Percentiles rank a stretch among this genome's conserved stretches.
These are phyloP conservation scores for Phyto melanocephala DNA, from an alignment of 2,888 invertebrate genomes.

Conservation along the genomic window DNA sequence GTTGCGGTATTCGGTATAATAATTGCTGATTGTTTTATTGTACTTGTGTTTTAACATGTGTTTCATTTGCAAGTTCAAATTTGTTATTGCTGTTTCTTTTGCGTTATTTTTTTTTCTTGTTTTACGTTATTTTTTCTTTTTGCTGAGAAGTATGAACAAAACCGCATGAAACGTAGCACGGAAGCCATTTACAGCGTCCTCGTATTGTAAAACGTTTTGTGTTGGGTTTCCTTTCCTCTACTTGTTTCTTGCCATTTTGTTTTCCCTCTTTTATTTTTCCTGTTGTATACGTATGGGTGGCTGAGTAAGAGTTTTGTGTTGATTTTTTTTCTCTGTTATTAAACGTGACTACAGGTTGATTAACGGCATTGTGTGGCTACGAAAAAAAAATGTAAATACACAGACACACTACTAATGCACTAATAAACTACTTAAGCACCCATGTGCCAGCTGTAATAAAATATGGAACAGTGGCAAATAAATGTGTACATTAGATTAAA, in stretches of 20 bases:
- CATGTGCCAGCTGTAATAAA: background rate
- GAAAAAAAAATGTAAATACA: conserved; percentile 15
- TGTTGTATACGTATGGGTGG: background rate
- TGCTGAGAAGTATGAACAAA: background rate
- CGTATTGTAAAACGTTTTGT: background rate
- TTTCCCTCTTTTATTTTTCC: background rate
- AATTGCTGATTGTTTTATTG: background rate
- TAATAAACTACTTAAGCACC: background rate
- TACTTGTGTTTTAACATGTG: background rate
- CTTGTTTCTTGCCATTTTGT: background rate
- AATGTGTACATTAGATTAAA: background rate
- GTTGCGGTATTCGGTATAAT: background rate
- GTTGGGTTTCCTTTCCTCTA: conserved; percentile 6
- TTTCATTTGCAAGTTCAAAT: background rate
- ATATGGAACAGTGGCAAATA: background rate
- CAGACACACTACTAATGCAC: background rate
- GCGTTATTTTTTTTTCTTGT: background rate
- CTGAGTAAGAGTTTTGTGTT: background rate
- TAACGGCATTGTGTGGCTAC: conserved; percentile 55
- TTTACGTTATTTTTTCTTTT: background rate
- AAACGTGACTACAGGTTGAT: conserved; percentile 63
- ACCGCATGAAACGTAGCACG: conserved; percentile 44
- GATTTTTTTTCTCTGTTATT: conserved; percentile 8
- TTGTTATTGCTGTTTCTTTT: background rate
- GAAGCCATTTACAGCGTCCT: conserved; percentile 41